phyloP scores from a whole-genome alignment of 2,888 invertebrate species.

The Amorpha juglandis region DNA sequence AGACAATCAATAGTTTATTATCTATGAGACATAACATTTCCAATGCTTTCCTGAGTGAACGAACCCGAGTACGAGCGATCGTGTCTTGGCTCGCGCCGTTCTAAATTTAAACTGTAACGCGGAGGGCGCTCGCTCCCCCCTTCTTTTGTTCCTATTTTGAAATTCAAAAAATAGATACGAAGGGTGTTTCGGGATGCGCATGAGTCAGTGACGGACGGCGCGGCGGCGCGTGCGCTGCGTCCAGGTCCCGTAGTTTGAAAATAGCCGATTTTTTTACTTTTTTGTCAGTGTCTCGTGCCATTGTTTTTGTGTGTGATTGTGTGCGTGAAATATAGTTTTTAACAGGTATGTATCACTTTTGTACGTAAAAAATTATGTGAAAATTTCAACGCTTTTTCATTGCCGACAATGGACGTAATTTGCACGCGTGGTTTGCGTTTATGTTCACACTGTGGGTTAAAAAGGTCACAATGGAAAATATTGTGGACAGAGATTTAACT shows the following conservation, averaged over 20 bases:
- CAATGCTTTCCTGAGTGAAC: slow-evolving; percentile 72
- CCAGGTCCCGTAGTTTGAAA: slow-evolving; percentile 36
- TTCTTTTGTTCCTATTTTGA: slow-evolving; percentile 83
- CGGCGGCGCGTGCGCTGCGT: slow-evolving; percentile 72
- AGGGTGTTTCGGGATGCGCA: slow-evolving; percentile 75
- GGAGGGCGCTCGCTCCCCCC: slow-evolving; percentile 80
- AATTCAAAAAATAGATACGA: slow-evolving; percentile 78
- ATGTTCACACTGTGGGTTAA: neutral
- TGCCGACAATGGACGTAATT: slow-evolving; percentile 3
- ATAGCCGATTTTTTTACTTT: neutral
- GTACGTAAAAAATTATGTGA: neutral
- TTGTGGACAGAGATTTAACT: neutral
- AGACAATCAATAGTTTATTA: slow-evolving; percentile 32
- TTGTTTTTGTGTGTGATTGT: slow-evolving; percentile 19
- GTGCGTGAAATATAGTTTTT: slow-evolving; percentile 10
- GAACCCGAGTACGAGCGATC: slow-evolving; percentile 60
- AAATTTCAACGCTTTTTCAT: neutral
- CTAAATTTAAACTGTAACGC: slow-evolving; percentile 65
- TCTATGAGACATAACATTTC: slow-evolving; percentile 47
- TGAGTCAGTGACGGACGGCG: slow-evolving; percentile 78
- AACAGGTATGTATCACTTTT: slow-evolving; percentile 7
- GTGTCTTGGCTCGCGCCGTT: slow-evolving; percentile 67
- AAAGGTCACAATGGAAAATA: slow-evolving; percentile 4
- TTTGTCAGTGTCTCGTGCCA: slow-evolving; percentile 16
- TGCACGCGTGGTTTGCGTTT: neutral